A percentile compares a stretch with the other conserved stretches of the same genome.
phyloP scores from a whole-genome alignment of 2,888 invertebrate species.

The Conops quadrifasciatus region DNA sequence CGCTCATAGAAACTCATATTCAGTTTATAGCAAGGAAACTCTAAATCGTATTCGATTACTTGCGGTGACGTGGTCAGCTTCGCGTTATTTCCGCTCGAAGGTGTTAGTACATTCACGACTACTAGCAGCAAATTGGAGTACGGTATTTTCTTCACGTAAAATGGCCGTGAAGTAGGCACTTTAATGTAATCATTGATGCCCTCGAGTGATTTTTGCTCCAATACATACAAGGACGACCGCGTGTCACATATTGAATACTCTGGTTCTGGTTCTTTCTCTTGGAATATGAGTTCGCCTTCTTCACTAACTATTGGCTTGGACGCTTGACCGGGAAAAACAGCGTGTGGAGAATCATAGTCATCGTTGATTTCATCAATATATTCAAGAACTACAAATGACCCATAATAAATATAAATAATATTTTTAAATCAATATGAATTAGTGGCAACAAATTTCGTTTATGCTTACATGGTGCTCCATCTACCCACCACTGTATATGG shows the following conservation, averaged over 20 bases:
- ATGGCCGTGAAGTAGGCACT: conserved; percentile 69
- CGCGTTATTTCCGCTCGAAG: conserved; percentile 58
- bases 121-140: conserved; percentile 82
- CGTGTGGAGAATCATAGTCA: conserved; percentile 64
- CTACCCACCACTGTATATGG: conserved; percentile 60
- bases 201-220: conserved; percentile 69
- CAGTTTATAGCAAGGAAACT: conserved; percentile 80
- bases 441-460: not conserved
- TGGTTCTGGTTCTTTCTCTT: conserved; percentile 57
- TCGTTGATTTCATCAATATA: conserved; percentile 65
- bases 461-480: conserved; percentile 61
- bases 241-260: conserved; percentile 74
- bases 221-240: conserved; percentile 74
- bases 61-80: conserved; percentile 67
- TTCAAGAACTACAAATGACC: conserved; percentile 58
- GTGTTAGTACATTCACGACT: conserved; percentile 71
- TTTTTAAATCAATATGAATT: not conserved
- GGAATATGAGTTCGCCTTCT: conserved; percentile 64
- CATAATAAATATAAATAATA: conserved; percentile 10
- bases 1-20: conserved; percentile 74
- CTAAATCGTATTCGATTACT: conserved; percentile 66
- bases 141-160: conserved; percentile 76
- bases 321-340: conserved; percentile 47
- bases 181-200: conserved; percentile 65
- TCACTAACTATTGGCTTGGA: conserved; percentile 56